phyloP scores from a whole-genome alignment of 1,140 invertebrate genomes.

The Aphidius gifuensis region DNA sequence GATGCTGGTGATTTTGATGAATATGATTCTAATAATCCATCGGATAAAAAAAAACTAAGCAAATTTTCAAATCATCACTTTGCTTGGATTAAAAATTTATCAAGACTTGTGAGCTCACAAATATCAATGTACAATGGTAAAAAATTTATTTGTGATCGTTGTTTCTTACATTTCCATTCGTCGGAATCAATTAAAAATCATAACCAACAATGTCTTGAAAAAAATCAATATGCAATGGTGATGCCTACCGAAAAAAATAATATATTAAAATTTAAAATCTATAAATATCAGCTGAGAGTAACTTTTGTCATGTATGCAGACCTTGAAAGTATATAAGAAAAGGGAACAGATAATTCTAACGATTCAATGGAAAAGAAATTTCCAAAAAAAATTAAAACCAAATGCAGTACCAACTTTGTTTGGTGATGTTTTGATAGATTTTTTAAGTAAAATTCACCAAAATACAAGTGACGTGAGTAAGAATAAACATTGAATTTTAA shows the following conservation, averaged over 20 bases:
- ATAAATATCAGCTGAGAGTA: constrained; percentile 16
- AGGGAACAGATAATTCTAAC: too few relatives aligned
- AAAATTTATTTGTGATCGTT: constrained; percentile 24
- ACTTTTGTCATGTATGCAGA: constrained; percentile 21
- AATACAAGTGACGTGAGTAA: too few relatives aligned
- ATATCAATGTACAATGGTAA: constrained; percentile 6
- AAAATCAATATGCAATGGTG: constrained; percentile 24
- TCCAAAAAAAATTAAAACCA: too few relatives aligned
- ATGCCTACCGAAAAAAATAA: not conserved
- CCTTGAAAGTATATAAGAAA: too few relatives aligned
- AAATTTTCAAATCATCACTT: constrained; percentile 26
- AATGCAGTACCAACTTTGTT: too few relatives aligned
- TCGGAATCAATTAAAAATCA: not conserved
- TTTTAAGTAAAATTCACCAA: too few relatives aligned
- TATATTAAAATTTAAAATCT: constrained; percentile 24
- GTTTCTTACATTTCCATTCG: constrained; percentile 18
- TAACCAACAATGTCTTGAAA: constrained; percentile 30
- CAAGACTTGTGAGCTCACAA: constrained; percentile 20
- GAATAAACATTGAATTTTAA: too few relatives aligned
- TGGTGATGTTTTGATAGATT: too few relatives aligned
- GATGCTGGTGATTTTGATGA: too few relatives aligned
- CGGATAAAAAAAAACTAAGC: too few relatives aligned
- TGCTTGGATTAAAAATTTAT: constrained; percentile 24
- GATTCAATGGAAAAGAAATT: too few relatives aligned
- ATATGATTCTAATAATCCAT: too few relatives aligned